Evolutionary conservation across 2,797 vertebrate genomes (phyloP), one percentile per base, ranked within the genome.

Genomic region (Syngnathus acus): DNA sequence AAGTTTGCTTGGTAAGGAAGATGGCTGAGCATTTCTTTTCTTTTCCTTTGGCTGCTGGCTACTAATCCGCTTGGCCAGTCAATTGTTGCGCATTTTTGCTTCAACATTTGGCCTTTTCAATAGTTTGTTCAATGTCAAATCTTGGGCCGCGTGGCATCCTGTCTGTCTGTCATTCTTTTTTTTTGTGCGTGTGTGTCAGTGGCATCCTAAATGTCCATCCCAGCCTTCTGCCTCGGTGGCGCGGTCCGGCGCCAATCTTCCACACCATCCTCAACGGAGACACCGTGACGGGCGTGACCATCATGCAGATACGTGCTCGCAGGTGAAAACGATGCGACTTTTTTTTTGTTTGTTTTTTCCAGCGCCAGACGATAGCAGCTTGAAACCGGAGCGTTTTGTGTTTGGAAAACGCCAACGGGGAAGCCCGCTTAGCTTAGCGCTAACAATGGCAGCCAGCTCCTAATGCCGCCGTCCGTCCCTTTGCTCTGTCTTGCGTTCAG

Each of bases 181-280:
- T 16, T 21, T 1, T 21, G 26, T 0, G 5, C n/a, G 47, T 50
- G 53, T 2, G 0, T 68, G 80, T 73, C 83, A 99, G 97, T 43
- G 96, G 96, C 0, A 77, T 99, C 65, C 77, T 99, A 76, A 99
- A 98, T 0, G 82, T 99, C 55, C 96, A 98, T 72, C 97, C 97
- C 45, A 99, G 96, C 84, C 93, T 92, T 65, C 91, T 99, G 58
- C 97, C 96, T 0, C 85, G 95, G 17, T 99, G 96, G 96, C 88
- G 95, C 58, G 97, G 96, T 2, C 93, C 96, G 4, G 95, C 96
- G 0, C 97, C 97, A 0, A 79, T 99, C 63, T 84, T 95, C 75
- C 96, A 99, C 77, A 93, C 97, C 0, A 86, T 99, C 50, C 84
- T 99, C 42, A 87, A 94, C 0, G 95, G 95, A 3, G 97, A 99